Evolutionary conservation across 2,888 invertebrate genomes (phyloP), one percentile per base, ranked within the genome.

Genomic region (Lasioglossum figueresi): DNA sequence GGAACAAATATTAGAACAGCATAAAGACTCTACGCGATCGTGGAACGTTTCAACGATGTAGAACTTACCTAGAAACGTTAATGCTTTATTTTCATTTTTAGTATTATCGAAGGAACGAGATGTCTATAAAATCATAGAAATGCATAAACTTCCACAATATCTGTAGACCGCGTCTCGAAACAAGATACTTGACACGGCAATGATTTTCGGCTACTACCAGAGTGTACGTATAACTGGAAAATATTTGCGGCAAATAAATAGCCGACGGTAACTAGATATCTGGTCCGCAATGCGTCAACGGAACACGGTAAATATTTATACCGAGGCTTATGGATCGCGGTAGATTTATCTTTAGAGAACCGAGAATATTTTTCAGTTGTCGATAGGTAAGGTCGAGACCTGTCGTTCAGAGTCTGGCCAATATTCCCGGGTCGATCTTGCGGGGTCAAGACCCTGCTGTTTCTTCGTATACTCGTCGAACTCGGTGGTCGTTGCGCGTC

Each of bases 401-500:
- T 95, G 89, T 95, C 95, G 88, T 94, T 95, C 19, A 95, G 88
- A 48, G 95, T 94, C 89, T 95, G 95, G 40, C 92, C 93, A 56
- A 92, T 92, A 14, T 88, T 91, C 79, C 88, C 90, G 27, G 95
- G 94, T 90, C 94, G 93, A 87, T 95, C 95, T 85, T 94, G 94
- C 85, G 94, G 92, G 88, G 88, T 94, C 31, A 95, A 91, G 63
- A 94, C 85, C 84, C 94, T 92, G 84, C 95, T 95, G 88, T 94
- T 95, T 76, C 95, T 94, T 91, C 95, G 94, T 93, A 95, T 93
- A 92, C 92, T 95, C 90, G 93, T 93, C 76, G 91, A 89, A 81
- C 91, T 93, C 71, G 92, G 89, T 43, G 91, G 92, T 85, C 93
- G 92, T 82, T 93, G 94, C 45, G 89, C 82, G 73, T 94, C 94